Conservation (phyloP, 2,888 invertebrate species). For the Agriopis leucophaearia region DNA sequence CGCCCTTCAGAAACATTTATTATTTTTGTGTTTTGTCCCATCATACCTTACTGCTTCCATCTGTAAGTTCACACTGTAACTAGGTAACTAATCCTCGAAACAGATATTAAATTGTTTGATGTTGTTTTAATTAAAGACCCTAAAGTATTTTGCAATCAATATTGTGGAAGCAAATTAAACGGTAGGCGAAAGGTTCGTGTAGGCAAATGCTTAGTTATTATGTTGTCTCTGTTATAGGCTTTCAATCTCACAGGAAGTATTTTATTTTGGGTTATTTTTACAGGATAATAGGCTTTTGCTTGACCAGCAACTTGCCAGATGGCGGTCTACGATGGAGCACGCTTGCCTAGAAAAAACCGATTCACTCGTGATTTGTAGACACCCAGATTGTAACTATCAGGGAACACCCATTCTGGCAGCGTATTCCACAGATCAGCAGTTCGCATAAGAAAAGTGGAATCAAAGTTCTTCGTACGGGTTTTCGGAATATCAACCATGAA, state of each 20-base stretch:
- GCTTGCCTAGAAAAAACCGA: no score
- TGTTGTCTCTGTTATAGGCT: not conserved
- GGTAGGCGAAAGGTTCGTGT: not conserved
- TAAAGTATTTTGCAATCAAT: conserved; percentile 27
- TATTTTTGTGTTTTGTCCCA: not conserved
- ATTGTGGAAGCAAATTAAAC: conserved; percentile 16
- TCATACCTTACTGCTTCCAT: not conserved
- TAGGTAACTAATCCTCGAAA: conserved; percentile 23
- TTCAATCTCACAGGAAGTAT: not conserved
- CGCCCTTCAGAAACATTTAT: no score
- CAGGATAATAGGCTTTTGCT: not conserved
- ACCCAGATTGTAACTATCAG: no score
- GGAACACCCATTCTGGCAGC: no score
- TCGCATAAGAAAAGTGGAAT: no score
- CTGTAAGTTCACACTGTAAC: not conserved
- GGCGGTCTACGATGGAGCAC: no score
- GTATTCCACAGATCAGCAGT: no score
- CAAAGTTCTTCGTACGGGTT: no score
- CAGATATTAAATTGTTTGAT: conserved; percentile 32
- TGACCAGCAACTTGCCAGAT: no score
- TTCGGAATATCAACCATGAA: no score
- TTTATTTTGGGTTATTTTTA: not conserved
- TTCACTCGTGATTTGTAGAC: no score
- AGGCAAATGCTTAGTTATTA: not conserved
- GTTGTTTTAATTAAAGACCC: conserved; percentile 29